Percentiles rank a stretch among this genome's conserved stretches.
These are phyloP conservation scores for Delia radicum DNA, from an alignment of 1,140 invertebrate genomes.

Conservation along the genomic window DNA sequence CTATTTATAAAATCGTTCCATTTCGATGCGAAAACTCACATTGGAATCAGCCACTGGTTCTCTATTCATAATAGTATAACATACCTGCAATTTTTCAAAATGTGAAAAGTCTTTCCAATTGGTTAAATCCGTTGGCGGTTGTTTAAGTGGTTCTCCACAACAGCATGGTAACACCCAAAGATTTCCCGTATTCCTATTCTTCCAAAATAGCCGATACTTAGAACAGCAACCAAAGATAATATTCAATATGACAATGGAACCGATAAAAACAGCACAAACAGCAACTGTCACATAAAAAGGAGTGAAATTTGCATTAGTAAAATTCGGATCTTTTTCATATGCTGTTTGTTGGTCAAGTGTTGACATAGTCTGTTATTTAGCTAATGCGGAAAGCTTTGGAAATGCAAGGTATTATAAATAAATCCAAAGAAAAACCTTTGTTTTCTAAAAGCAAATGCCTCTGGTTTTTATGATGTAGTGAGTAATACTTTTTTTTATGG, in stretches of 20 bases:
- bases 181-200: conserved; percentile 79
- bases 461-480: too few relatives aligned
- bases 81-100: conserved; percentile 47
- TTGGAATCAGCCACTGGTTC: too few relatives aligned
- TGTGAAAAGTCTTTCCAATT: conserved; percentile 65
- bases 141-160: conserved; percentile 77
- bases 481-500: too few relatives aligned
- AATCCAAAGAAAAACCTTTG: too few relatives aligned
- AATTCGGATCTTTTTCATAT: conserved; percentile 68
- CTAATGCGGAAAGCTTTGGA: too few relatives aligned
- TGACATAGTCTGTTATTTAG: conserved; percentile 57
- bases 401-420: too few relatives aligned
- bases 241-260: conserved; percentile 71
- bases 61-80: too few relatives aligned
- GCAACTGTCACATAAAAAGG: conserved; percentile 77
- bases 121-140: conserved; percentile 75
- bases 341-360: conserved; percentile 66
- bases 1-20: too few relatives aligned
- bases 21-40: too few relatives aligned
- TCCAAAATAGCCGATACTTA: conserved; percentile 76
- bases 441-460: too few relatives aligned
- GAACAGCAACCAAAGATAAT: conserved; percentile 78
- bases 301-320: conserved; percentile 67
- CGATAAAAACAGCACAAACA: conserved; percentile 71
- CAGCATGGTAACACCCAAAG: conserved; percentile 80